Evolutionary conservation across 2,797 vertebrate genomes (phyloP).

Genomic region (Dipus sagitta): DNA sequence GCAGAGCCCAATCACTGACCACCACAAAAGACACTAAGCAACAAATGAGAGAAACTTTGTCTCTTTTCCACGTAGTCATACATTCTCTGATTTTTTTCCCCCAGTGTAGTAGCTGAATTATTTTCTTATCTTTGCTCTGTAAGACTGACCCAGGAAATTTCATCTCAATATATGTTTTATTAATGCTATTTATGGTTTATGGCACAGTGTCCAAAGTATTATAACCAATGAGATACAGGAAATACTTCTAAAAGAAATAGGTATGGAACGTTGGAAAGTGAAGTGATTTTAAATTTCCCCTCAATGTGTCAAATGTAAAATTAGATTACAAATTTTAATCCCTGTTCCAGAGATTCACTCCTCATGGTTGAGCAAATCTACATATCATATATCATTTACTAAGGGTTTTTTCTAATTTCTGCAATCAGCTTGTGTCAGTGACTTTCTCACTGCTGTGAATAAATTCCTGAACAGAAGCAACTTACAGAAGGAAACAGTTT

Average conservation of each 20-base stretch:
- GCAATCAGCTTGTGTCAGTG: neutral
- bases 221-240: neutral
- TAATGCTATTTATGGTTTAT: neutral
- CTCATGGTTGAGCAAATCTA: neutral
- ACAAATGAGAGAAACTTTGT: too few species aligned
- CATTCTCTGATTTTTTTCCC: neutral
- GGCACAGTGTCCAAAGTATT: neutral
- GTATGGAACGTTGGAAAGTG: neutral
- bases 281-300: neutral
- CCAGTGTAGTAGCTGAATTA: neutral
- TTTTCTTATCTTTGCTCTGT: neutral
- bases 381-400: neutral
- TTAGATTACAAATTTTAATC: neutral
- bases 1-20: too few species aligned
- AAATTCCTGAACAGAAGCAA: too few species aligned
- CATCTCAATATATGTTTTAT: neutral
- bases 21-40: too few species aligned
- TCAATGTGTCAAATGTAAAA: neutral
- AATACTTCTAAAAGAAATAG: neutral
- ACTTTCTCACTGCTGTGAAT: too few species aligned
- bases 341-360: neutral
- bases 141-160: neutral
- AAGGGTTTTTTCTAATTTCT: constrained; percentile 34
- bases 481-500: too few species aligned
- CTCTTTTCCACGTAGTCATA: neutral